These are phyloP conservation scores for Agrotis segetum DNA, from an alignment of 2,888 invertebrate genomes.

Conservation along the genomic window DNA sequence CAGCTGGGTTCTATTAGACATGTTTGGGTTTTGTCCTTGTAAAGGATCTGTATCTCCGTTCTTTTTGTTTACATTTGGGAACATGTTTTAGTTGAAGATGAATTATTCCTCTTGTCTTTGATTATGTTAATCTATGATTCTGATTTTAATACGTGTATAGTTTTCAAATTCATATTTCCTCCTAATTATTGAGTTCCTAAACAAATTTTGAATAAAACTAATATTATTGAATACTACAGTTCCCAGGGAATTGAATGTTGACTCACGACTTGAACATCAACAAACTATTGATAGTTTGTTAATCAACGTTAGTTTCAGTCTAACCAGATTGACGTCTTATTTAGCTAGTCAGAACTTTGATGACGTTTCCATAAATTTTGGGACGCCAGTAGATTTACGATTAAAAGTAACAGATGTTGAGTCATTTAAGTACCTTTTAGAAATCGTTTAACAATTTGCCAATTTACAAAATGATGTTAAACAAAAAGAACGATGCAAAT, in stretches of 20 bases:
- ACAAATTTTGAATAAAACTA: background rate
- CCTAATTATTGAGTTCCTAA: background rate
- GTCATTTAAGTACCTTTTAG: background rate
- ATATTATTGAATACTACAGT: background rate
- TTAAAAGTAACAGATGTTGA: background rate
- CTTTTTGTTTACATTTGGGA: conserved; percentile 34
- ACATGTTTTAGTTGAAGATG: background rate
- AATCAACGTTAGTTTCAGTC: conserved; percentile 1
- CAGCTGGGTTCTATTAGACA: conserved; percentile 40
- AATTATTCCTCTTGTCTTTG: background rate
- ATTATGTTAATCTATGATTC: background rate
- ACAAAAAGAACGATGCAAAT: background rate
- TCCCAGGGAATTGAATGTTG: conserved; percentile 1
- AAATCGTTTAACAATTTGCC: background rate
- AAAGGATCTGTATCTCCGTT: conserved; percentile 5
- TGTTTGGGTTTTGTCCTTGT: conserved; percentile 26
- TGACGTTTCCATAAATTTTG: conserved; percentile 2
- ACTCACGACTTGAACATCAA: background rate
- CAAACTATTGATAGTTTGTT: conserved; percentile 10
- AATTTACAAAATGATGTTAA: background rate
- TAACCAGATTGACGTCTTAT: conserved; percentile 7
- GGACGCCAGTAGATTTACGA: background rate
- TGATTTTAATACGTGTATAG: background rate
- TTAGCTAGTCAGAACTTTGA: background rate
- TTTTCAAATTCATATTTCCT: background rate